A percentile compares a stretch with the other conserved stretches of the same genome.
Conservation (phyloP, 1,140 invertebrate species). For the Agrypnia vestita region DNA sequence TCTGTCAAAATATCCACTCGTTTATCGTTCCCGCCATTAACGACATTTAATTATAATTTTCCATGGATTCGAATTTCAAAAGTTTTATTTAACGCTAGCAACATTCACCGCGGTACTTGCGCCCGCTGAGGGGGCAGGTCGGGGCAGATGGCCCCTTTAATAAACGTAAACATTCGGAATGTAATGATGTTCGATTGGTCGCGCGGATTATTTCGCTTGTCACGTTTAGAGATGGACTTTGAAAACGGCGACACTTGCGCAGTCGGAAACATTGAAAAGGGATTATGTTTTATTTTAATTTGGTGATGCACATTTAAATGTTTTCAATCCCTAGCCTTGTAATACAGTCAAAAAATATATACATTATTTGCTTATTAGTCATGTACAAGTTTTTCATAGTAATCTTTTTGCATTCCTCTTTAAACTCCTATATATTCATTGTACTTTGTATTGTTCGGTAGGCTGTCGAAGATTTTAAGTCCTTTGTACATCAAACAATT, state of each 20-base stretch:
- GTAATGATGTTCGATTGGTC: slow-evolving; percentile 51
- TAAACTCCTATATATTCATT: no score
- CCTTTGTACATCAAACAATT: no score
- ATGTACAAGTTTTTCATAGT: no score
- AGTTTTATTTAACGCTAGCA: slow-evolving; percentile 44
- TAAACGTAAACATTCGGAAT: slow-evolving; percentile 49
- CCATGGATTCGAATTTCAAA: slow-evolving; percentile 54
- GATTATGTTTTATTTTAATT: no score
- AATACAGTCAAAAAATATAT: no score
- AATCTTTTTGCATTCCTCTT: no score
- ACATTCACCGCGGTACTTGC: slow-evolving; percentile 20
- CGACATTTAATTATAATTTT: slow-evolving; percentile 58
- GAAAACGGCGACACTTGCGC: slow-evolving; percentile 29
- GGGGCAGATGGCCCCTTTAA: slow-evolving; percentile 37
- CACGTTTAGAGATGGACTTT: slow-evolving; percentile 20
- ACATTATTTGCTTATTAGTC: no score
- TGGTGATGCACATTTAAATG: no score
- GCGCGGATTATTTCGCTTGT: slow-evolving; percentile 41
- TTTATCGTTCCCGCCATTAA: slow-evolving; percentile 22
- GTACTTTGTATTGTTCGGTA: no score
- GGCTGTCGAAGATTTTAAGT: no score
- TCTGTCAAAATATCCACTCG: slow-evolving; percentile 33
- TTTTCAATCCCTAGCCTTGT: no score
- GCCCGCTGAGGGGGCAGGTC: slow-evolving; percentile 16
- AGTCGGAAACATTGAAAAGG: no score